These are phyloP conservation scores for Lasioglossum calceatum DNA, from an alignment of 2,888 invertebrate genomes.

Conservation along the genomic window DNA sequence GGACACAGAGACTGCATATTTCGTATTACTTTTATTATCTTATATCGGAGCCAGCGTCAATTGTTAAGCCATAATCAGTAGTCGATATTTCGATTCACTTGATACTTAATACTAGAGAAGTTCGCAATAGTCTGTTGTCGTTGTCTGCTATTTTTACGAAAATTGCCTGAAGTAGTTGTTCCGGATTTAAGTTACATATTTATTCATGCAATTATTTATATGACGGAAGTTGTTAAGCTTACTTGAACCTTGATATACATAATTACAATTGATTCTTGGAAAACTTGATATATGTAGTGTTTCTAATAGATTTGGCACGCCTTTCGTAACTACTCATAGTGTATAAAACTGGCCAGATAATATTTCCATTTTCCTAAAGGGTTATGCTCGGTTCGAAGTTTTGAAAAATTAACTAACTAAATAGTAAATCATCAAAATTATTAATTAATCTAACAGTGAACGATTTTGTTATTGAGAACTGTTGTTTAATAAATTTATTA, in stretches of 20 bases:
- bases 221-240: background rate
- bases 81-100: background rate
- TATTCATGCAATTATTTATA: background rate
- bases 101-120: constrained; percentile 1
- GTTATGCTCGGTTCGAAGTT: background rate
- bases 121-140: background rate
- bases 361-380: background rate
- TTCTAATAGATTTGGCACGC: background rate
- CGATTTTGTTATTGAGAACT: background rate
- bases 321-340: background rate
- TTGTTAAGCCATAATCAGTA: constrained; percentile 6
- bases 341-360: background rate
- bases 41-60: background rate
- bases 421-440: background rate
- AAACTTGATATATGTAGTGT: background rate
- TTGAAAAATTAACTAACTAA: background rate
- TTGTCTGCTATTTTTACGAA: background rate
- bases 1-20: constrained; percentile 15
- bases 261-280: background rate
- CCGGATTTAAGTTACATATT: background rate
- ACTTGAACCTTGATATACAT: background rate
- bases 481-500: too few species aligned
- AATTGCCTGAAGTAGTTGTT: background rate
- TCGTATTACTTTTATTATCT: constrained; percentile 11
- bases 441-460: background rate